Conservation (phyloP, 2,888 invertebrate genomes). For the Torymus auratus region DNA sequence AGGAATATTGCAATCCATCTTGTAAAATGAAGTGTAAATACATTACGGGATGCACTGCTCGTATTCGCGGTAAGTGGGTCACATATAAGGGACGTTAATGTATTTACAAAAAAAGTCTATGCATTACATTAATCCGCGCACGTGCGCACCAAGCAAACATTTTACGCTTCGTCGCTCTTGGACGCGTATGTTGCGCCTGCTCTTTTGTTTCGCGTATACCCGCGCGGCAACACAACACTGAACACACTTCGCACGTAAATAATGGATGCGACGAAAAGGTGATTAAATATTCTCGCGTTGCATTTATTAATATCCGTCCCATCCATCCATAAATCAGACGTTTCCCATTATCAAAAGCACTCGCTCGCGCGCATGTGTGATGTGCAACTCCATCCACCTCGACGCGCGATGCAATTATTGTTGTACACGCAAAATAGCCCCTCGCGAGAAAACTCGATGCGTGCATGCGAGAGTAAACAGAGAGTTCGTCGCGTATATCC, state of each 20-base stretch:
- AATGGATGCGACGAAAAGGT: conserved; percentile 27
- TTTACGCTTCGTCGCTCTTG: conserved; percentile 3
- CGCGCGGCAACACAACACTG: neutral
- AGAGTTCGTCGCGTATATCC: neutral
- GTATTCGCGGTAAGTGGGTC: no score
- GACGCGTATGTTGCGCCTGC: neutral
- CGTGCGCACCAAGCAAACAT: neutral
- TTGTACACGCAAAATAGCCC: neutral
- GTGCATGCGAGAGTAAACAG: no score
- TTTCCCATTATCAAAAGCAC: neutral
- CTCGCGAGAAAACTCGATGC: neutral
- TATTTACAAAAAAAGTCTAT: no score
- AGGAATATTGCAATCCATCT: no score
- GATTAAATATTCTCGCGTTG: conserved; percentile 42
- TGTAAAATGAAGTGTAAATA: no score
- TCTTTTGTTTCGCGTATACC: neutral
- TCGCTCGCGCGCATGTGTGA: neutral
- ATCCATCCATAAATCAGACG: conserved; percentile 28
- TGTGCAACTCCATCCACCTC: neutral
- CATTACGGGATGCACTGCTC: no score
- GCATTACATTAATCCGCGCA: no score
- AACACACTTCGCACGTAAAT: neutral
- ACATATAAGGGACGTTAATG: no score
- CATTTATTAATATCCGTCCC: conserved; percentile 30
- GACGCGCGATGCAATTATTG: neutral